phyloP scores from a whole-genome alignment of 2,888 invertebrate species.

The Cactoblastis cactorum region DNA sequence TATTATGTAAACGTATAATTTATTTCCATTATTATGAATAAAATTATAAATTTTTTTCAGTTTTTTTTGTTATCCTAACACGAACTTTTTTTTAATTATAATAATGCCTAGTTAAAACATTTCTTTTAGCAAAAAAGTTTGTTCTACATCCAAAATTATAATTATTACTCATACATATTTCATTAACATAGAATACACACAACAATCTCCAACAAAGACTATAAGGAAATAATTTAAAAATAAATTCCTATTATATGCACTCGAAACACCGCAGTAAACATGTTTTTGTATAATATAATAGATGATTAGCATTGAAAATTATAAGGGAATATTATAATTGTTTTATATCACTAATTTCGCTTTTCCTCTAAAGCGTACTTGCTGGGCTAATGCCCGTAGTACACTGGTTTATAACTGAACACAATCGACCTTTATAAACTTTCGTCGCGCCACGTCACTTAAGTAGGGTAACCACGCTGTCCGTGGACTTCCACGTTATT shows the following conservation, averaged over 20 bases:
- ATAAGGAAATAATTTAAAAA: neutral
- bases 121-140: too few relatives aligned
- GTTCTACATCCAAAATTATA: too few relatives aligned
- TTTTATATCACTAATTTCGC: neutral
- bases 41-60: neutral
- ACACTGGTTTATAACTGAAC: neutral
- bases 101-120: too few relatives aligned
- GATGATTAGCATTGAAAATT: neutral
- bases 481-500: neutral
- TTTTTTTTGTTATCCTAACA: neutral
- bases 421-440: neutral
- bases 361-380: neutral
- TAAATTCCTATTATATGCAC: neutral
- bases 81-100: neutral
- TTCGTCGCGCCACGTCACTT: neutral
- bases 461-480: slow-evolving; percentile 2
- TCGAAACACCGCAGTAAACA: neutral
- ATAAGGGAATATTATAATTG: neutral
- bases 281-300: neutral
- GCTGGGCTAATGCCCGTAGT: neutral
- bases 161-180: neutral
- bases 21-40: neutral
- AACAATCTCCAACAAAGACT: neutral
- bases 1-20: neutral
- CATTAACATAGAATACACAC: neutral